Evolutionary conservation across 1,140 invertebrate genomes (phyloP), one percentile per base, ranked within the genome.

Genomic region (Propsilocerus akamusi): DNA sequence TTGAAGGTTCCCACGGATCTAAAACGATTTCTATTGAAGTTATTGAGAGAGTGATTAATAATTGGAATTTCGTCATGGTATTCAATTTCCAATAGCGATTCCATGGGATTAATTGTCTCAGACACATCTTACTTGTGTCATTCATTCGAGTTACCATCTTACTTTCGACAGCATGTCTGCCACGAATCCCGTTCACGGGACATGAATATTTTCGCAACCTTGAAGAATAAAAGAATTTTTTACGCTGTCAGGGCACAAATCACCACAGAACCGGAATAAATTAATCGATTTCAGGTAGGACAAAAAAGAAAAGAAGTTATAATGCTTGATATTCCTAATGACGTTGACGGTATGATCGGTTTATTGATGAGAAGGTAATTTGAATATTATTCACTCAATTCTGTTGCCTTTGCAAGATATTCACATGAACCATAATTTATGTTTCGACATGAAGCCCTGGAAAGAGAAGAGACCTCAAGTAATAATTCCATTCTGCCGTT

Each of bases 131-230:
- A n/a, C n/a, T n/a, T n/a, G n/a, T n/a, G n/a, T n/a, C n/a, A n/a
- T n/a, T n/a, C n/a, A n/a, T n/a, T n/a, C n/a, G n/a, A n/a, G n/a
- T n/a, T n/a, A n/a, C n/a, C n/a, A n/a, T n/a, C n/a, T n/a, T 30
- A 30, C 10, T 41, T 41, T 41, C 34, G 34, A 41, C 34, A 41
- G 34, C 34, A 41, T 41, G 34, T 41, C 34, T 41, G 34, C 34
- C 8, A 17, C 22, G 34, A 41, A 7, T n/a, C n/a, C n/a, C n/a
- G n/a, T 22, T 41, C 8, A 20, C 34, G 14, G 34, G 22, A 20
- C 22, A 20, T 20, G 20, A 41, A 10, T 20, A 41, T n/a, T 17
- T n/a, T 11, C 17, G 14, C 34, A 41, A 41, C 34, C 34, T 41
- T 41, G 34, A 41, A 17, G 34, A 20, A 12, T 20, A 14, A 20